phyloP scores from a whole-genome alignment of 2,113 vertebrate species.

The Crocuta crocuta region DNA sequence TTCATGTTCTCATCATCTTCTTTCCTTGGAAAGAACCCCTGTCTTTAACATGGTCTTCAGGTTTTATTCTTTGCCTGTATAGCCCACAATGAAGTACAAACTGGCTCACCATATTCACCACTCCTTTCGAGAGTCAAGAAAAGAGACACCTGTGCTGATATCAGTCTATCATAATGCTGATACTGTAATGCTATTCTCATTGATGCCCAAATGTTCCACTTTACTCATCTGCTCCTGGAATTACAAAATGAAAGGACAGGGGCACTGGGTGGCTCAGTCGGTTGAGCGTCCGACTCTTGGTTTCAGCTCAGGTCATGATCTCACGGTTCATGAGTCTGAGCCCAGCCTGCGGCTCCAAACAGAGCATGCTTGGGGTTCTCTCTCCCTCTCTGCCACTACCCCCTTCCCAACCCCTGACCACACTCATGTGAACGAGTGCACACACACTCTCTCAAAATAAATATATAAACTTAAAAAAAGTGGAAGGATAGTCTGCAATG shows the following conservation, averaged over 20 bases:
- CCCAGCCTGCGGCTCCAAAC: too few species aligned
- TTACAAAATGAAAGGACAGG: not conserved
- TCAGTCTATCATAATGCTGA: not conserved
- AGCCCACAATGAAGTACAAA: constrained; percentile 21
- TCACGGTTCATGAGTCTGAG: too few species aligned
- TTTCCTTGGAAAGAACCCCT: not conserved
- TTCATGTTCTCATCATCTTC: not conserved
- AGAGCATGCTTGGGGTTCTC: too few species aligned
- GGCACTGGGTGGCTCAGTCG: too few species aligned
- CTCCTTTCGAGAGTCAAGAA: not conserved
- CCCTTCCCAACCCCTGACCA: too few species aligned
- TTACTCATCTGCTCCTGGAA: not conserved
- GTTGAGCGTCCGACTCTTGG: too few species aligned
- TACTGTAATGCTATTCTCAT: not conserved
- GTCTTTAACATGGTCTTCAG: not conserved
- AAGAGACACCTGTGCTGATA: not conserved
- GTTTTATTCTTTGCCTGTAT: not conserved
- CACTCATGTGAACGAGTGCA: too few species aligned
- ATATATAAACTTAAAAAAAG: not conserved
- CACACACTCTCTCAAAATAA: too few species aligned
- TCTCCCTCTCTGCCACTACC: too few species aligned
- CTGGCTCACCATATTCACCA: not conserved
- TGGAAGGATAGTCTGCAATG: not conserved
- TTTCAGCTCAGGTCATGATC: too few species aligned
- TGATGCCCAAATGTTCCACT: not conserved